phyloP scores from a whole-genome alignment of 1,140 invertebrate species.

The Penaeus japonicus region DNA sequence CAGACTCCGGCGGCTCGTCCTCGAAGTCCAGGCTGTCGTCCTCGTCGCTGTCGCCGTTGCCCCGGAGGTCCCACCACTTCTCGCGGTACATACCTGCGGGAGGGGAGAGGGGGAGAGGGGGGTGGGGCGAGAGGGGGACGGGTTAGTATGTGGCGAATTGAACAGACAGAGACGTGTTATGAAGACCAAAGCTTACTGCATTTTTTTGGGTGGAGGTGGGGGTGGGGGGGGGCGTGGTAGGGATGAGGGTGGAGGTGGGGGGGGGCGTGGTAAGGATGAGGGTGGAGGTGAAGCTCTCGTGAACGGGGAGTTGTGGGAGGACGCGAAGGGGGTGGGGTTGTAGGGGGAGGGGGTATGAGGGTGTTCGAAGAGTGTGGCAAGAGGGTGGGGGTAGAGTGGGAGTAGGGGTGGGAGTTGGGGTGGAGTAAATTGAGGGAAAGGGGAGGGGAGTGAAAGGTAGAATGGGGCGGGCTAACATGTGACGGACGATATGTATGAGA shows the following conservation, averaged over 20 bases:
- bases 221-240: background rate
- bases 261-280: background rate
- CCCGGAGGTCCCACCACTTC: slow-evolving; percentile 76
- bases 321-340: background rate
- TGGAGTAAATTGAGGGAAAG: background rate
- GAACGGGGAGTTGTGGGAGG: background rate
- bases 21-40: slow-evolving; percentile 21
- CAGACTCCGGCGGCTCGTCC: slow-evolving; percentile 57
- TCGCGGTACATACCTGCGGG: slow-evolving; percentile 73
- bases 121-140: background rate
- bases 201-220: too few species aligned
- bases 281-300: background rate
- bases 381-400: background rate
- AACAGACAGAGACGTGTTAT: background rate
- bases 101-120: background rate
- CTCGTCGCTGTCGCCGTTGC: slow-evolving; percentile 64
- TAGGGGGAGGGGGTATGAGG: too few species aligned
- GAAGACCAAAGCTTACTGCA: background rate
- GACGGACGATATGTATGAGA: too few species aligned
- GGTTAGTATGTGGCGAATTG: background rate
- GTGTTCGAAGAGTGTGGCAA: background rate
- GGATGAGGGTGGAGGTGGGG: background rate
- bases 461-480: too few species aligned
- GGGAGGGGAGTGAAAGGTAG: background rate
- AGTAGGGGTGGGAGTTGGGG: background rate